These are phyloP conservation scores for Muschampia plurimacula DNA, from an alignment of 2,888 invertebrate species.

Conservation along the genomic window DNA sequence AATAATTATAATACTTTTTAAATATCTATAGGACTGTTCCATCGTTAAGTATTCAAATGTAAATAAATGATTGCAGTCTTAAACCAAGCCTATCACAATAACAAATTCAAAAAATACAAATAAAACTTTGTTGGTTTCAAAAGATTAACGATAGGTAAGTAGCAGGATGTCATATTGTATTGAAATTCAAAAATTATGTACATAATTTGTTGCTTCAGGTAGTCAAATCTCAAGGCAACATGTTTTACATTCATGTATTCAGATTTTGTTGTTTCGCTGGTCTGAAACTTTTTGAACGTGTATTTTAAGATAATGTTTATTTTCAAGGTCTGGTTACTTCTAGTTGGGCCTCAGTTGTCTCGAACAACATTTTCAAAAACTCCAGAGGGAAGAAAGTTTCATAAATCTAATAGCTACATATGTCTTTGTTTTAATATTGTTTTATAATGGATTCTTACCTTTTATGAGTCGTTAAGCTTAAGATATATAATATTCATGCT, in stretches of 20 bases:
- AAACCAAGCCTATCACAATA: background rate
- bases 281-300: background rate
- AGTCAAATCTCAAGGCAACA: background rate
- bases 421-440: too few species aligned
- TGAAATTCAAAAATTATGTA: background rate
- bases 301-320: background rate
- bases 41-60: background rate
- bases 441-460: too few species aligned
- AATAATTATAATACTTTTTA: background rate
- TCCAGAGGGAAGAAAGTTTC: too few species aligned
- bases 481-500: too few species aligned
- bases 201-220: constrained; percentile 7
- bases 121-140: background rate
- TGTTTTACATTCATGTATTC: constrained; percentile 3
- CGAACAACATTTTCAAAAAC: too few species aligned
- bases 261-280: background rate
- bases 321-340: background rate
- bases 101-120: background rate
- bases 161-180: background rate
- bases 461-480: too few species aligned
- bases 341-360: too few species aligned
- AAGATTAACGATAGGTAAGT: background rate
- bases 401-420: too few species aligned
- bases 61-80: background rate
- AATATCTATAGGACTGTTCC: background rate